Conservation (phyloP, 2,888 invertebrate genomes). For the Agonopterix heracliana region DNA sequence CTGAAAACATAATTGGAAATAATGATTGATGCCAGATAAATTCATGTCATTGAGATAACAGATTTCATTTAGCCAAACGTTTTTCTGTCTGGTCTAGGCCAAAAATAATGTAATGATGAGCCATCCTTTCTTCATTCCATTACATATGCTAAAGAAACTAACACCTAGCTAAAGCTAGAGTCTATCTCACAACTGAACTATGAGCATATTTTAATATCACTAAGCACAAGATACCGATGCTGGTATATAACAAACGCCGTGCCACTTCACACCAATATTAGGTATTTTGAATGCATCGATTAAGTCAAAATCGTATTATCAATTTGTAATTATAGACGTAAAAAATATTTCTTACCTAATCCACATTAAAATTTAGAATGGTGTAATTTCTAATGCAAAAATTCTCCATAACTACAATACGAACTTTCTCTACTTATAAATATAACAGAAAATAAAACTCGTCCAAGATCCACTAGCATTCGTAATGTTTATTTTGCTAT, state of each 20-base stretch:
- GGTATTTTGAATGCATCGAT: conserved; percentile 39
- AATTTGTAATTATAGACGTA: conserved; percentile 45
- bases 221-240: conserved; percentile 58
- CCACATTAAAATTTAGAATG: conserved; percentile 56
- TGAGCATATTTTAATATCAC: conserved; percentile 69
- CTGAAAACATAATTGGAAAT: too few species aligned
- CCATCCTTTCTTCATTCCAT: conserved; percentile 37
- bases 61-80: too few species aligned
- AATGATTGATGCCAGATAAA: too few species aligned
- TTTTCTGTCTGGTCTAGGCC: too few species aligned
- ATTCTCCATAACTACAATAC: conserved; percentile 39
- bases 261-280: conserved; percentile 28
- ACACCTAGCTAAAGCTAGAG: conserved; percentile 65
- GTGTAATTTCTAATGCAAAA: conserved; percentile 40
- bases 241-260: conserved; percentile 37
- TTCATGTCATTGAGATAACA: too few species aligned
- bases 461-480: conserved; percentile 20
- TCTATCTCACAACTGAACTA: conserved; percentile 70
- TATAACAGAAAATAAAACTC: conserved; percentile 32
- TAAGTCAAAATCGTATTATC: conserved; percentile 47
- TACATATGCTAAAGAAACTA: conserved; percentile 46
- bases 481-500: conserved; percentile 35
- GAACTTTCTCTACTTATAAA: conserved; percentile 42
- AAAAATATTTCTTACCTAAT: conserved; percentile 54
- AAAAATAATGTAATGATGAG: conserved; percentile 19